Base-by-base conservation (phyloP, 2,888 invertebrate genomes). In the Rhabditophanes sp. region DNA sequence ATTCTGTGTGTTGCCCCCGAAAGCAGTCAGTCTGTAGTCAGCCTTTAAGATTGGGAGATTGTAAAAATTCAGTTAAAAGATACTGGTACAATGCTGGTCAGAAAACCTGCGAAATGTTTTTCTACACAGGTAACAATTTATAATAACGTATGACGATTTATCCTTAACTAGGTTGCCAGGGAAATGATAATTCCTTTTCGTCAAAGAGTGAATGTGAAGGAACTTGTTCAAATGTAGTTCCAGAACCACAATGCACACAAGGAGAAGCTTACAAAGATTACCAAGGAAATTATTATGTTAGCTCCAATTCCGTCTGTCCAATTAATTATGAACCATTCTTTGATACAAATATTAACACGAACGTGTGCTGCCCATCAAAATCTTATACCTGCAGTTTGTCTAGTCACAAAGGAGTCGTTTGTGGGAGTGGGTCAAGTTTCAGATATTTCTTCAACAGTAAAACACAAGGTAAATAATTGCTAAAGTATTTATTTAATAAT, bases 191-290 rank as follows among this genome's bases (percentile, higher is more conserved):
- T 51, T 58, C 56, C 39, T 61, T 62, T 39, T 54, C 58, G 44
- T 52, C 56, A 24, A 48, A 56, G 15, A 34, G 58, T 22, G 61
- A 61, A 32, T 61, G 60, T 34, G 58, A 62, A 37, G 57, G 57
- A 45, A 56, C 56, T 6, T 61, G 61, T 40, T 53, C 57, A 40
- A 62, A 61, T 38, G 53, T 56, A 32, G 57, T 56, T 16, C 58
- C 60, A 14, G 62, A 62, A 35, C 62, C 62, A n/a, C 57, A 59
- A 33, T 62, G 62, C 20, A 51, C 56, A 11, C 61, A 62, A 42
- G 62, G 62, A 27, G 56, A 61, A 37, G 62, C 62, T 15, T 61
- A 62, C 48, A 62, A 63, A 39, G 62, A 62, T 41, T 59, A 53
- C 31, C 54, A 58, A 37, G 62, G 62, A 30, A 61, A 58, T 42